Conservation (phyloP, 1,140 invertebrate genomes). For the Drosophila neocordata region DNA sequence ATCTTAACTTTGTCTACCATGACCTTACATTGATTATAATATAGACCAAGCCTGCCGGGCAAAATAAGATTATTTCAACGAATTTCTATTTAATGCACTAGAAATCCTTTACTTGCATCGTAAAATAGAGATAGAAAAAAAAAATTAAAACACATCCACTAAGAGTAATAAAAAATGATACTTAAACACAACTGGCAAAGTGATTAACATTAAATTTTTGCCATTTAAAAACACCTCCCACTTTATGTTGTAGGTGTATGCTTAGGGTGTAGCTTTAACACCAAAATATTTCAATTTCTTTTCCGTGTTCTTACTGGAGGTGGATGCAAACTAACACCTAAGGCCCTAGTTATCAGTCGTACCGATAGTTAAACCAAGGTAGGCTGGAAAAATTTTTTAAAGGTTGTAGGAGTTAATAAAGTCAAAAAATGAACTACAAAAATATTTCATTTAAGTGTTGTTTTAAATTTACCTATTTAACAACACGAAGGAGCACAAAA, state of each 20-base stretch:
- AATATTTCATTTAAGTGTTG: too few relatives aligned
- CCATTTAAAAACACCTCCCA: neutral
- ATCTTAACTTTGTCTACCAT: conserved; percentile 58
- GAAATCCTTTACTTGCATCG: neutral
- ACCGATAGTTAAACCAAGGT: too few relatives aligned
- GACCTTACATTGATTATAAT: conserved; percentile 51
- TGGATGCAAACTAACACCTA: too few relatives aligned
- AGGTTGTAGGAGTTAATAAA: too few relatives aligned
- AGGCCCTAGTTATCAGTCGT: too few relatives aligned
- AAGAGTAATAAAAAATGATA: neutral
- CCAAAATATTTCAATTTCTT: too few relatives aligned
- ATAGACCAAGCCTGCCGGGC: conserved; percentile 9
- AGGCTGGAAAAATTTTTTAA: too few relatives aligned
- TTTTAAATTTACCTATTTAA: too few relatives aligned
- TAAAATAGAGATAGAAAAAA: neutral
- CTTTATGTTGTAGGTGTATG: neutral
- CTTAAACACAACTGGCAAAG: neutral
- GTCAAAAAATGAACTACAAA: too few relatives aligned
- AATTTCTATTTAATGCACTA: neutral
- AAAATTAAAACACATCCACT: neutral
- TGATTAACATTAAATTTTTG: neutral
- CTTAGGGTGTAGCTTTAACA: too few relatives aligned
- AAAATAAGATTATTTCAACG: conserved; percentile 1
- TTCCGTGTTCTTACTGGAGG: too few relatives aligned
- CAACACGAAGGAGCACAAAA: too few relatives aligned